Conservation (phyloP, 2,797 vertebrate genomes). For the Spheniscus humboldti region DNA sequence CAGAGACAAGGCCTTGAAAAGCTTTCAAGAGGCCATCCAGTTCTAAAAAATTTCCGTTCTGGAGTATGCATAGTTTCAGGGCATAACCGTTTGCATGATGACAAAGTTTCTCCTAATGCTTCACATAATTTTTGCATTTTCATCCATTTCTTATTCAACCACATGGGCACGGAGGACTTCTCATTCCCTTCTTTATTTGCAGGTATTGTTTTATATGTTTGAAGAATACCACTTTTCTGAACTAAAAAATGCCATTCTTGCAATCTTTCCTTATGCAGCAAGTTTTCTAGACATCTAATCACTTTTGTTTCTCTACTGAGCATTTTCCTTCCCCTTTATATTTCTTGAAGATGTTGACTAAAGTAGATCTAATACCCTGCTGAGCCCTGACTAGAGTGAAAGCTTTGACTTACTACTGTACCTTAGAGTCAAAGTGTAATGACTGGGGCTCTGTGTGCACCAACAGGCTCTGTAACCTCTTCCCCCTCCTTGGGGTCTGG, state of each 20-base stretch:
- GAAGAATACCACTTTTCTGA: not conserved
- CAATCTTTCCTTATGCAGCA: not conserved
- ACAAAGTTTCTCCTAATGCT: not conserved
- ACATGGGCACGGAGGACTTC: not conserved
- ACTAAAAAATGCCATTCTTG: not conserved
- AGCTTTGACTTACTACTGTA: not conserved
- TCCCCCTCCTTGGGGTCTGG: not conserved
- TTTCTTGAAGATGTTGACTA: not conserved
- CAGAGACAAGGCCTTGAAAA: not conserved
- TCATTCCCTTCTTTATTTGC: not conserved
- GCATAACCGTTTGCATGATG: not conserved
- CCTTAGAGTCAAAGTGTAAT: not conserved
- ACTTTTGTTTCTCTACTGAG: not conserved
- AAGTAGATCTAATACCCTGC: not conserved
- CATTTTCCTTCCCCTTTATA: not conserved
- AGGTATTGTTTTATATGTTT: not conserved
- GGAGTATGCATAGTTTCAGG: not conserved
- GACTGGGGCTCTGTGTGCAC: not conserved
- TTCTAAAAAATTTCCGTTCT: not conserved
- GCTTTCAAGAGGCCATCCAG: not conserved
- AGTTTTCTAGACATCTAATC: not conserved
- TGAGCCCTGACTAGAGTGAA: not conserved
- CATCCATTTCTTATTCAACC: not conserved
- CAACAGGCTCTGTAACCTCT: not conserved
- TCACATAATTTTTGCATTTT: not conserved